These are phyloP conservation scores for Coracias cyanogaster DNA, from an alignment of 2,797 vertebrate genomes.

Conservation along the genomic window DNA sequence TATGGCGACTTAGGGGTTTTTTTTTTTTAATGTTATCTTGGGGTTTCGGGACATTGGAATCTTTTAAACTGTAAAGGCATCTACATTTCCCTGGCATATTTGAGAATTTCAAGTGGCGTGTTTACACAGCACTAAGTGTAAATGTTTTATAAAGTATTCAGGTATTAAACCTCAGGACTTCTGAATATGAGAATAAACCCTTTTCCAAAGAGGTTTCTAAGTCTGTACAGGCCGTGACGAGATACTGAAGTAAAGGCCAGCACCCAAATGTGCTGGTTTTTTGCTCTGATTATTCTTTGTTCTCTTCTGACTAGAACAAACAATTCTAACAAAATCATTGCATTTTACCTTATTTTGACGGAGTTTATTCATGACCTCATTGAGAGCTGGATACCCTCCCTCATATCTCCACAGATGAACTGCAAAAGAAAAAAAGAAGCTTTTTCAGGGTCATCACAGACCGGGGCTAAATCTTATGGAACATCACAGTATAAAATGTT, in stretches of 20 bases:
- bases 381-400: constrained; percentile 96
- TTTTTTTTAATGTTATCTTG: background rate
- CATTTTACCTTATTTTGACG: constrained; percentile 89
- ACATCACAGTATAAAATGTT: background rate
- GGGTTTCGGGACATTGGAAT: background rate
- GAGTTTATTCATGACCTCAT: constrained; percentile 97
- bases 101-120: background rate
- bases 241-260: background rate
- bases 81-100: background rate
- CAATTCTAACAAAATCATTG: background rate
- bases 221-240: background rate
- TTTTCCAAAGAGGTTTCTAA: background rate
- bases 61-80: background rate
- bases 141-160: background rate
- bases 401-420: constrained; percentile 97
- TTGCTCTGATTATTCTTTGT: background rate
- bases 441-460: background rate
- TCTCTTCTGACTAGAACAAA: background rate
- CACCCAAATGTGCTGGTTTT: background rate
- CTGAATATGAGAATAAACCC: background rate
- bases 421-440: constrained; percentile 75
- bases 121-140: background rate
- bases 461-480: background rate
- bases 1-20: fast-evolving
- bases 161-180: background rate